Conservation (phyloP, 2,888 invertebrate genomes). For the Eubasilissa splendida region DNA sequence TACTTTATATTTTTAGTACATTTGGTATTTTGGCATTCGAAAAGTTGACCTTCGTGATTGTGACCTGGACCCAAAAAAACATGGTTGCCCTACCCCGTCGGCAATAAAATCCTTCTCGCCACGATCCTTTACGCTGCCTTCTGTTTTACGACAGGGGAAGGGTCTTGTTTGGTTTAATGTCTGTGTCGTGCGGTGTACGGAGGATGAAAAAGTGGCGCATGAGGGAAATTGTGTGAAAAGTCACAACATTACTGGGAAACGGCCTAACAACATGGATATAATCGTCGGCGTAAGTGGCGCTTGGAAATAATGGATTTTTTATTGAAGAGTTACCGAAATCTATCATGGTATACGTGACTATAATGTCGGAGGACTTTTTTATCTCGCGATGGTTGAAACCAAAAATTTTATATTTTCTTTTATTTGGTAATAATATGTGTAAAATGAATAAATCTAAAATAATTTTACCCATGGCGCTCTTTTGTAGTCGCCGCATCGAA, state of each 20-base stretch:
- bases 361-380: too few relatives aligned
- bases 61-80: too few relatives aligned
- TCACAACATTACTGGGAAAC: background rate
- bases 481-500: too few relatives aligned
- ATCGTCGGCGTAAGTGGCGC: background rate
- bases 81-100: background rate
- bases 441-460: too few relatives aligned
- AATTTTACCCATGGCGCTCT: too few relatives aligned
- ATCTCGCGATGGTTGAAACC: too few relatives aligned
- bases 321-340: background rate
- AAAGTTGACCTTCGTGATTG: too few relatives aligned
- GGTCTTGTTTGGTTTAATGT: constrained; percentile 28
- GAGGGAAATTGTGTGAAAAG: background rate
- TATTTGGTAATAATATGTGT: too few relatives aligned
- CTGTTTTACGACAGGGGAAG: constrained; percentile 1
- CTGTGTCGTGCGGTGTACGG: constrained; percentile 16
- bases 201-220: constrained; percentile 6
- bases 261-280: background rate
- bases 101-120: constrained; percentile 4
- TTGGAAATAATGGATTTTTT: constrained; percentile 7
- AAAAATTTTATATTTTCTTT: too few relatives aligned
- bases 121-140: background rate
- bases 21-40: too few relatives aligned
- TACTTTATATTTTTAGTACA: background rate
- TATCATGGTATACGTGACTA: too few relatives aligned